Base-by-base conservation (phyloP, 2,113 vertebrate genomes). In the Elanoides forficatus region DNA sequence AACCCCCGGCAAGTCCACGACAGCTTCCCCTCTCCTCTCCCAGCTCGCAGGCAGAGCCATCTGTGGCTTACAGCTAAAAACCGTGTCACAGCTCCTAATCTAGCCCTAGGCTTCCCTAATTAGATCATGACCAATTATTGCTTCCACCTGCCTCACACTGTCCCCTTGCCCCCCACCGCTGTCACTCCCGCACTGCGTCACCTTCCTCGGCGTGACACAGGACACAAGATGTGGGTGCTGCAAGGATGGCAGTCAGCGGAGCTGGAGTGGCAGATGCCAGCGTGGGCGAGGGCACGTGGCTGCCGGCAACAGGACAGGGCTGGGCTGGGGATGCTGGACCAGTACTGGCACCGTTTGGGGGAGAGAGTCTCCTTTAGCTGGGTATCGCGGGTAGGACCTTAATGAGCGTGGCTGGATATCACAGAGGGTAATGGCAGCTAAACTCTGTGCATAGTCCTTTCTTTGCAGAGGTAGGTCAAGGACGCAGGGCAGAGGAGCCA, bases 81-180 rank as follows among this genome's bases (percentile, higher is more conserved):
- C 36, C 6, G 30, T 92, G 95, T 12, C 67, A 81, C 91, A 36
- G 87, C 92, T 78, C 83, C 85, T 93, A 81, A 96, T 78, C 91
- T 63, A 81, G 80, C 89, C 67, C 66, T 60, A 45, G 91, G 78
- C 83, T 75, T 40, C 71, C 76, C 81, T 97, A 96, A 97, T 98
- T 92, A 97, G 89, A 97, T 95, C 95, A 96, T 19, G 32, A 73
- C 7, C 88, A 96, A 91, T 95, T 96, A 96, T 50, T 95, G 93
- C 95, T 95, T 63, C 93, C 96, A 96, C 91, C 96, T 97, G 95
- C 94, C 92, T 96, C 89, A 38, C 1, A 1, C 60, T 80, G 71
- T 84, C 75, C 83, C 75, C 63, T 75, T 25, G 36, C 13, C 58
- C 43, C 53, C 10, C 27, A 4, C 66, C 5, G 9, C 83, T 70